Percentiles rank a stretch among this genome's conserved stretches.
phyloP scores from a whole-genome alignment of 2,113 vertebrate species.

The Nycticebus coucang region DNA sequence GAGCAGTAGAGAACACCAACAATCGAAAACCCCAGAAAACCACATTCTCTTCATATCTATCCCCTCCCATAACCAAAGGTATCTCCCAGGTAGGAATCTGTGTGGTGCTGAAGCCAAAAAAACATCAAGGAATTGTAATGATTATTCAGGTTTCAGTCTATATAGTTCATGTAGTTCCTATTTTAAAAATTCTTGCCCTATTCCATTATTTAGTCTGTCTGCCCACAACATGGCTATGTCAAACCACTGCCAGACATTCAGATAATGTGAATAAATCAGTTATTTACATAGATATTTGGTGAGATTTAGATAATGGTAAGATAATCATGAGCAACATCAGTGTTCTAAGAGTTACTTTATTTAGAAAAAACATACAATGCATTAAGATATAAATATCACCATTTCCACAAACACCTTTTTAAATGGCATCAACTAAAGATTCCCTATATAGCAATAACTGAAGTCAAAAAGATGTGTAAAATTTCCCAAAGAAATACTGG shows the following conservation, averaged over 20 bases:
- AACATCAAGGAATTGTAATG: background rate
- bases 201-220: background rate
- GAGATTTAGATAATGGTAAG: background rate
- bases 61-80: background rate
- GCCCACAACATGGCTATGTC: background rate
- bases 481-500: conserved; percentile 24
- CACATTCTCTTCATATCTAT: background rate
- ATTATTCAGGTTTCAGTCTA: background rate
- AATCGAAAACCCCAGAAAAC: background rate
- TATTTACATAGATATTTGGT: background rate
- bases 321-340: background rate
- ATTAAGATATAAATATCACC: background rate
- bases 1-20: background rate
- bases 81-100: background rate
- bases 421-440: background rate
- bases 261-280: background rate
- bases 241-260: background rate
- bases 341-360: background rate
- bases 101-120: background rate
- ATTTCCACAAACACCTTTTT: background rate
- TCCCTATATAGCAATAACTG: background rate
- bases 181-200: background rate
- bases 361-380: background rate
- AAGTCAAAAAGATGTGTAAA: background rate
- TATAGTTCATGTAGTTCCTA: background rate